These are phyloP conservation scores for Zosterops pallidus DNA, from an alignment of 2,113 vertebrate species.

Conservation along the genomic window DNA sequence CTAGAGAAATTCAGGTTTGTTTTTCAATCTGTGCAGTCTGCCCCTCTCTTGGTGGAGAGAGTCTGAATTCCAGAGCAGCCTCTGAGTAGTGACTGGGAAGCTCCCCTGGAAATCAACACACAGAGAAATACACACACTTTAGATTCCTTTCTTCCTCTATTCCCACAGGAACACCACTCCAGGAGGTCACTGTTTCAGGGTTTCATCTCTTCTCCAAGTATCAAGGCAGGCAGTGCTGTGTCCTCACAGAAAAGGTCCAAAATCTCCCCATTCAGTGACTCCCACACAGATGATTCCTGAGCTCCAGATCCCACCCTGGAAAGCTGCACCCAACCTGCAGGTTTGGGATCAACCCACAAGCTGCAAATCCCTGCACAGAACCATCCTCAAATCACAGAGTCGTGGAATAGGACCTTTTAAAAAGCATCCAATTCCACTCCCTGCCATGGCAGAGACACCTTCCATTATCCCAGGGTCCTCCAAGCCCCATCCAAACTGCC, in stretches of 20 bases:
- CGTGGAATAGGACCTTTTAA: not conserved
- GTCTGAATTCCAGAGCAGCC: not conserved
- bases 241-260: not conserved
- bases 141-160: not conserved
- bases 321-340: not conserved
- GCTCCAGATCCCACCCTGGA: not conserved
- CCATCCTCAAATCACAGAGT: not conserved
- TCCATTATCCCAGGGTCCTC: fast-evolving
- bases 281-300: not conserved
- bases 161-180: not conserved
- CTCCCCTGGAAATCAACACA: not conserved
- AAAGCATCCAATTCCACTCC: not conserved
- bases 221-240: not conserved
- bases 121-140: not conserved
- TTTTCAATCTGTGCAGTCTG: not conserved
- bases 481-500: fast-evolving
- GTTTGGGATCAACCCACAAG: not conserved
- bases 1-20: not conserved
- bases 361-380: not conserved
- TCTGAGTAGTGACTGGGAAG: not conserved
- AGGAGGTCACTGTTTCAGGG: not conserved
- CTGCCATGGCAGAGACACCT: not conserved
- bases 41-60: not conserved
- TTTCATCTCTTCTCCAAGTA: not conserved
- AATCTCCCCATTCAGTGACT: not conserved